Conservation (phyloP, 2,888 invertebrate genomes). For the Nymphalis urticae region DNA sequence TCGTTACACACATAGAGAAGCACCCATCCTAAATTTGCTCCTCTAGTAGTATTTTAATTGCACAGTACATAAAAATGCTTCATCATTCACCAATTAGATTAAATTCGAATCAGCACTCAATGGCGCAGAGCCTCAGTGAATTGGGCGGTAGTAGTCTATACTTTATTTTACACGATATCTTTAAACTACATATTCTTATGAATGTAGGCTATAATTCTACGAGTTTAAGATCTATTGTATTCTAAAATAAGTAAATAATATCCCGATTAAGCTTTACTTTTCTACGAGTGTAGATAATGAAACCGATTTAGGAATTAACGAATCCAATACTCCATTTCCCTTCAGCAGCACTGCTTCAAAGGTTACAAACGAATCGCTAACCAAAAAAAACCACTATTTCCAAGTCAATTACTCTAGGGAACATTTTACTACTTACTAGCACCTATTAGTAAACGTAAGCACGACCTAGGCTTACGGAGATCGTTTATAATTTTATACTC, state of each 20-base stretch:
- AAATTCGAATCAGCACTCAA: conserved; percentile 24
- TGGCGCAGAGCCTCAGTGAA: conserved; percentile 45
- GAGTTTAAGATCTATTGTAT: conserved; percentile 68
- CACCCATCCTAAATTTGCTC: conserved; percentile 41
- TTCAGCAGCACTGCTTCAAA: conserved; percentile 56
- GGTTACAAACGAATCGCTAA: conserved; percentile 54
- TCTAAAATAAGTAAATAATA: conserved; percentile 63
- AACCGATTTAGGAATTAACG: conserved; percentile 57
- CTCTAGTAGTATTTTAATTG: conserved; percentile 35
- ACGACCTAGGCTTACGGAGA: conserved; percentile 73
- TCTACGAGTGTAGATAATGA: conserved; percentile 65
- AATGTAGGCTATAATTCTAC: conserved; percentile 75
- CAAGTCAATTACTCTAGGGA: conserved; percentile 93
- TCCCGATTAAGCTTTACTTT: conserved; percentile 77
- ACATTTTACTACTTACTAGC: conserved; percentile 85
- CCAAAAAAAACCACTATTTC: conserved; percentile 83
- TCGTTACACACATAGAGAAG: conserved; percentile 44
- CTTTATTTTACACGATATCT: conserved; percentile 39
- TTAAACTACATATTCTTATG: conserved; percentile 76
- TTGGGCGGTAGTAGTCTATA: conserved; percentile 48
- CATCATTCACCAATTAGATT: conserved; percentile 14
- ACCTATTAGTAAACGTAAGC: conserved; percentile 76
- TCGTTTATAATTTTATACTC: conserved; percentile 81
- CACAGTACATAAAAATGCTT: conserved; percentile 36
- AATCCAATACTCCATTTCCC: conserved; percentile 46